Conservation (phyloP, 2,888 invertebrate genomes). For the Oxycera nigricornis region DNA sequence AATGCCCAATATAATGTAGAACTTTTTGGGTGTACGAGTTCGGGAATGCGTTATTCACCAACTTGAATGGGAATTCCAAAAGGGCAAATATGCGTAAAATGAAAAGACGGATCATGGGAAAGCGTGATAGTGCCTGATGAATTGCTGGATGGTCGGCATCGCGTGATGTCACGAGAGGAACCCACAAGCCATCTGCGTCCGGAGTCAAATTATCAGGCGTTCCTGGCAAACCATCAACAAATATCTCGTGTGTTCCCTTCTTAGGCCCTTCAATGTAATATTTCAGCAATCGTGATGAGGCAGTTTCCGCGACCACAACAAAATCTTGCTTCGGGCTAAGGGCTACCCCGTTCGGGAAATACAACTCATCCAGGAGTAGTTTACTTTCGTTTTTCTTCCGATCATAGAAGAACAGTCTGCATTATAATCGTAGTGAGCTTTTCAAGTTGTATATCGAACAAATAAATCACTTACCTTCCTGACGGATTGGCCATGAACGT, state of each 20-base stretch:
- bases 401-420: slow-evolving; percentile 81
- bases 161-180: slow-evolving; percentile 66
- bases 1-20: slow-evolving; percentile 73
- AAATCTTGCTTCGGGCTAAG: slow-evolving; percentile 83
- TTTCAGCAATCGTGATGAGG: slow-evolving; percentile 71
- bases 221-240: slow-evolving; percentile 81
- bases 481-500: slow-evolving; percentile 74
- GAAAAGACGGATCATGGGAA: slow-evolving; percentile 73
- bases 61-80: slow-evolving; percentile 70
- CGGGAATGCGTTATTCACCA: slow-evolving; percentile 70
- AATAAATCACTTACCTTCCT: slow-evolving; percentile 73
- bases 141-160: slow-evolving; percentile 68
- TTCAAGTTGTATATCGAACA: background rate
- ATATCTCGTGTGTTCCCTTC: slow-evolving; percentile 79
- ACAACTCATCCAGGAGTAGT: slow-evolving; percentile 77
- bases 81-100: slow-evolving; percentile 67
- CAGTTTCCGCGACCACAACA: slow-evolving; percentile 79
- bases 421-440: background rate
- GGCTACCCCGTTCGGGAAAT: slow-evolving; percentile 88
- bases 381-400: slow-evolving; percentile 77
- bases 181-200: slow-evolving; percentile 73
- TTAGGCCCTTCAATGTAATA: slow-evolving; percentile 83
- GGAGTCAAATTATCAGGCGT: slow-evolving; percentile 62
- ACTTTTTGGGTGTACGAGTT: slow-evolving; percentile 70
- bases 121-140: slow-evolving; percentile 65